Conservation (phyloP, 2,888 invertebrate species). For the Aphrophora alni region DNA sequence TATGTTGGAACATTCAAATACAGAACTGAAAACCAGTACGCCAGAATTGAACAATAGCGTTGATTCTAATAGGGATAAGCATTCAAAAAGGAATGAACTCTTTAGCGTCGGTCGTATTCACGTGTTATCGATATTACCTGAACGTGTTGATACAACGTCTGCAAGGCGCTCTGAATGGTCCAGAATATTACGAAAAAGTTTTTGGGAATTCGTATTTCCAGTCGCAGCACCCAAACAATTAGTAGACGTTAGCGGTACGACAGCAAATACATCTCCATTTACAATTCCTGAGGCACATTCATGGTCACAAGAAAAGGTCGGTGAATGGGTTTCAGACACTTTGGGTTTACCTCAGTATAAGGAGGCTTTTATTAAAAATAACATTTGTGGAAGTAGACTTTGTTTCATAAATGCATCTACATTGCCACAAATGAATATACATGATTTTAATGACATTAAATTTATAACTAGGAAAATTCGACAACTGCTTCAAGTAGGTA, state of each 20-base stretch:
- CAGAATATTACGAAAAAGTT: not conserved
- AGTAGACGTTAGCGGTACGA: not conserved
- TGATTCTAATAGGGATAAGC: not conserved
- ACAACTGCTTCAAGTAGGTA: not conserved
- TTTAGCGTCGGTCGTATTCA: no score
- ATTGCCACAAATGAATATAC: not conserved
- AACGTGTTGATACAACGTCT: no score
- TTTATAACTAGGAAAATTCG: not conserved
- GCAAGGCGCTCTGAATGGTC: not conserved
- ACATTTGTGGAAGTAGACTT: not conserved
- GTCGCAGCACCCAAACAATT: not conserved
- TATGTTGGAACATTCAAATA: no score
- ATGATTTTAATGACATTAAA: not conserved
- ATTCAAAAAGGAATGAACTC: no score
- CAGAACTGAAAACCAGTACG: no score
- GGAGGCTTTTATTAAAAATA: not conserved
- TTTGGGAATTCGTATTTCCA: not conserved
- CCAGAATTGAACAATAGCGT: no score
- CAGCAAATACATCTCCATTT: not conserved
- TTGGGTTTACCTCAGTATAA: not conserved
- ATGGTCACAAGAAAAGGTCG: not conserved
- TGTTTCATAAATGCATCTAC: not conserved
- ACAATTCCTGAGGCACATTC: not conserved
- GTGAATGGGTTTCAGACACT: not conserved
- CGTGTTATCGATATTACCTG: no score